These are phyloP conservation scores for Epinotia demarniana DNA, from an alignment of 2,888 invertebrate genomes.

Conservation along the genomic window DNA sequence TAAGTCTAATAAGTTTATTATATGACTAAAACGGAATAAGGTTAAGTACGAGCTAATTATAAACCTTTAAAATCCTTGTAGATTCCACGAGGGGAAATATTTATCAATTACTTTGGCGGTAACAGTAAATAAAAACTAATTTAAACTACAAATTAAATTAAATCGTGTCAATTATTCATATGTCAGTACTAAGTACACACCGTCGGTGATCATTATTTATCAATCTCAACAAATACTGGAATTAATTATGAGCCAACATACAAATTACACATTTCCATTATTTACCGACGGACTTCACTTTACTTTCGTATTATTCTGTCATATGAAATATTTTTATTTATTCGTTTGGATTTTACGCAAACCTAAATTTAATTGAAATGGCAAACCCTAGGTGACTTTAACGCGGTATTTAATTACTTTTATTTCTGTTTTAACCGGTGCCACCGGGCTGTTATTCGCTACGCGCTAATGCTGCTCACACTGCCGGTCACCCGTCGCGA, in stretches of 20 bases:
- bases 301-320: constrained; percentile 32
- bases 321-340: constrained; percentile 33
- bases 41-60: too few species aligned
- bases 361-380: constrained; percentile 23
- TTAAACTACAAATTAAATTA: background rate
- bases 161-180: background rate
- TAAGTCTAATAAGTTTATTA: too few species aligned
- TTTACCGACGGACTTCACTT: constrained; percentile 32
- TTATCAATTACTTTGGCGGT: background rate
- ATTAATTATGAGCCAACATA: constrained; percentile 43
- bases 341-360: constrained; percentile 13
- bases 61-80: too few species aligned
- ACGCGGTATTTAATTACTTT: background rate
- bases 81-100: background rate
- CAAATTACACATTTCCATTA: constrained; percentile 36
- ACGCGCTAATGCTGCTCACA: too few species aligned
- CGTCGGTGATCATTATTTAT: constrained; percentile 6
- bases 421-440: background rate
- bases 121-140: background rate
- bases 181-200: background rate
- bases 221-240: constrained; percentile 17
- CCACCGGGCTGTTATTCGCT: too few species aligned
- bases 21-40: too few species aligned
- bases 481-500: too few species aligned
- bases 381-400: background rate